Conservation (phyloP, 2,888 invertebrate genomes). For the Protula sp. region DNA sequence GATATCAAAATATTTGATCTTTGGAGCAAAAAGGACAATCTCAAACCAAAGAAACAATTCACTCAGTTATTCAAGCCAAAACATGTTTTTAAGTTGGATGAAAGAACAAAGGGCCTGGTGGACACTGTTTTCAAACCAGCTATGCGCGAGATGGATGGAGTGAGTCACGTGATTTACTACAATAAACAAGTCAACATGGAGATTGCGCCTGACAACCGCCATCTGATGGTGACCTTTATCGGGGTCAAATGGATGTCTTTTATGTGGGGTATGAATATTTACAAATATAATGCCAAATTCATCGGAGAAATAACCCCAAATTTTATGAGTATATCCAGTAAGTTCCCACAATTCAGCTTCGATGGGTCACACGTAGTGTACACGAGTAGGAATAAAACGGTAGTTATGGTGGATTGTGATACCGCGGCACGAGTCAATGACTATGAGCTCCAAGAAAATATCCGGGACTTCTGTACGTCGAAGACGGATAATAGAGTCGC, state of each 20-base stretch:
- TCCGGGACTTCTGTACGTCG: neutral
- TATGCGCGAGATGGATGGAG: neutral
- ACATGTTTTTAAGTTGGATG: neutral
- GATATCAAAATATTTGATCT: neutral
- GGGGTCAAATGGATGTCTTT: neutral
- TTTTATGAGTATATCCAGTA: neutral
- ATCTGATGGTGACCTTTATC: neutral
- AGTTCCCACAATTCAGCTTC: neutral
- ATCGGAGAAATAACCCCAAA: neutral
- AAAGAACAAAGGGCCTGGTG: neutral
- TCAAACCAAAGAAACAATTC: neutral
- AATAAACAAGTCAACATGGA: neutral
- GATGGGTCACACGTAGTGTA: neutral
- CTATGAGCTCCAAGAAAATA: neutral
- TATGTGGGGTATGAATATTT: neutral
- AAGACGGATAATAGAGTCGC: neutral
- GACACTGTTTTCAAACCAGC: neutral
- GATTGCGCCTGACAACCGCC: neutral
- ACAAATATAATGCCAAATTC: neutral
- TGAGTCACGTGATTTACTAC: neutral
- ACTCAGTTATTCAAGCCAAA: neutral
- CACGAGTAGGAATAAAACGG: neutral
- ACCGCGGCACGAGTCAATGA: neutral
- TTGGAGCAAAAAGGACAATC: neutral
- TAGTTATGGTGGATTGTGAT: neutral